Base-by-base conservation (phyloP, 2,888 invertebrate genomes). In the Lasioglossum malachurum region DNA sequence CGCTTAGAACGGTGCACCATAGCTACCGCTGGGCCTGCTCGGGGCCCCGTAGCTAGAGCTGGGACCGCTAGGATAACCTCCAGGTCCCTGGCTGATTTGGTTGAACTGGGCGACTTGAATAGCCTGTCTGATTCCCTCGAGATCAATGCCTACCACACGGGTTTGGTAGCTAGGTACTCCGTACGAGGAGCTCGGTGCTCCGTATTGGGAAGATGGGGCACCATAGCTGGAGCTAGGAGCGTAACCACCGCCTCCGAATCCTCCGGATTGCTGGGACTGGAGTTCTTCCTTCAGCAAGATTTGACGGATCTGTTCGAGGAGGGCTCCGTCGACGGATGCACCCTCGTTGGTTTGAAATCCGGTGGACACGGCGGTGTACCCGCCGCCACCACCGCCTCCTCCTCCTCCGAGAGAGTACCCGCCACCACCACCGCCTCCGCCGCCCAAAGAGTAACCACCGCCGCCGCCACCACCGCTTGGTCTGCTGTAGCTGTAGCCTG, bases 21-120 rank as follows among this genome's bases (percentile, higher is more conserved):
- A 98, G 96, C 97, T 97, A 95, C 97, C 96, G 92, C 96, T 96
- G 57, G 93, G 93, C 74, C 96, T 95, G 92, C 97, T 96, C 16
- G 93, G 94, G 75, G 96, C 96, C 86, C 96, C 96, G 92, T 96
- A 96, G 60, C 96, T 95, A n/a, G 95, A 93, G 91, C 93, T 94
- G 86, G 86, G 95, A 90, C 93, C 95, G 64, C 92, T 93, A 31
- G 93, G 93, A 78, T 95, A 93, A 27, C 96, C 96, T 71, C 96
- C 95, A 91, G 96, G 92, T 85, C 96, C 96, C 92, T 96, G 96
- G 95, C 96, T 96, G 89, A 96, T 95, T 96, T 98, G 98, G 92
- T 97, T 96, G 96, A 97, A 98, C 94, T 98, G 98, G 71, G 98
- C 98, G 88, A 98, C 98, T 95, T 98, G 98, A 96, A 98, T 97